phyloP scores from a whole-genome alignment of 2,113 vertebrate genomes.

The Aspiorhynchus laticeps region DNA sequence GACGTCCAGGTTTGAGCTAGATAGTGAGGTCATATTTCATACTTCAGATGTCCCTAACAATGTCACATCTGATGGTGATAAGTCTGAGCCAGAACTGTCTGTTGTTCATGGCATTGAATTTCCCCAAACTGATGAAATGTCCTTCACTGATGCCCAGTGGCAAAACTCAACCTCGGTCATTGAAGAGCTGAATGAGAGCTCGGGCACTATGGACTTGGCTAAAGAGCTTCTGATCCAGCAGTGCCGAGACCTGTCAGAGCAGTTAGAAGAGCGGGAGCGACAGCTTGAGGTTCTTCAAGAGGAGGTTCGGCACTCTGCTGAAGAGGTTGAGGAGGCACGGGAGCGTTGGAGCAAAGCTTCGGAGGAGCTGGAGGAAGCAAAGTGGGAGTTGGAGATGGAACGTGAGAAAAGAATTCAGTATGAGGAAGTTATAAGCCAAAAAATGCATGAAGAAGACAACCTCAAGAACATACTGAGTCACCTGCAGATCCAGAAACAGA shows the following conservation, averaged over 20 bases:
- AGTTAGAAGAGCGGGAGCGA: slow-evolving; percentile 71
- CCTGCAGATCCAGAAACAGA: slow-evolving; percentile 45
- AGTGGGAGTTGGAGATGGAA: slow-evolving; percentile 64
- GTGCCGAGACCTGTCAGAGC: slow-evolving; percentile 71
- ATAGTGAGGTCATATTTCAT: slow-evolving; percentile 70
- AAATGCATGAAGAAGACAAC: slow-evolving; percentile 62
- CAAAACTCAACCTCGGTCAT: slow-evolving; percentile 42
- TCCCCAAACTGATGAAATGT: slow-evolving; percentile 45
- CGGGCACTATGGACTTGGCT: slow-evolving; percentile 55
- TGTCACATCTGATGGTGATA: neutral
- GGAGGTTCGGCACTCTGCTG: slow-evolving; percentile 66
- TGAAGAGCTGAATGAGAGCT: slow-evolving; percentile 41
- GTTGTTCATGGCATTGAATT: neutral
- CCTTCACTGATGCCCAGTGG: slow-evolving; percentile 49
- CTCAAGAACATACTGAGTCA: slow-evolving; percentile 63
- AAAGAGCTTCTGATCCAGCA: slow-evolving; percentile 69
- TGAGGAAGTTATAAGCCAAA: slow-evolving; percentile 62
- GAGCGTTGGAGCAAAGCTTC: slow-evolving; percentile 68
- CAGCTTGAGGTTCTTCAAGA: slow-evolving; percentile 68
- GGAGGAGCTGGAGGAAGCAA: slow-evolving; percentile 68
- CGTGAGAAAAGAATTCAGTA: slow-evolving; percentile 50
- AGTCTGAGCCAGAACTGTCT: neutral
- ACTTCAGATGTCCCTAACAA: slow-evolving; percentile 61
- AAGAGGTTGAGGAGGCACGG: slow-evolving; percentile 72
- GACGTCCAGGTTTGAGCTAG: slow-evolving; percentile 68